Percentiles rank a stretch among this genome's conserved stretches.
Conservation (phyloP, 2,113 vertebrate species). For the Upupa epops region DNA sequence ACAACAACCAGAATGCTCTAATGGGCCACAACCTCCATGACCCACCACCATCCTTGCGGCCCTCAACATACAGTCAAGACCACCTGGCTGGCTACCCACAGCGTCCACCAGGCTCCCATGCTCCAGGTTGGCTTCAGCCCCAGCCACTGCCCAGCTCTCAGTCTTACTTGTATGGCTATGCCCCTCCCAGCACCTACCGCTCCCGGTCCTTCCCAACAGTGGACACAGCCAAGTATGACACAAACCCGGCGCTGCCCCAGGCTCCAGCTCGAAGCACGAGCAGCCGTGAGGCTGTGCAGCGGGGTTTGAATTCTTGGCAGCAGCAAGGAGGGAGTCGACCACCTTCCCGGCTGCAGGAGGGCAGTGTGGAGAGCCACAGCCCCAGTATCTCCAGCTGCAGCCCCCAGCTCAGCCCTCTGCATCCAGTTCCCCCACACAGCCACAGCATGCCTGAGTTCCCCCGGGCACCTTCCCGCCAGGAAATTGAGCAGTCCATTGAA, state of each 20-base stretch:
- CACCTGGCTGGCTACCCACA: constrained; percentile 73
- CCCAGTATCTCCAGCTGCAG: constrained; percentile 56
- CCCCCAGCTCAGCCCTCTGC: constrained; percentile 72
- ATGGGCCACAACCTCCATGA: constrained; percentile 49
- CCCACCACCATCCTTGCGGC: constrained; percentile 66
- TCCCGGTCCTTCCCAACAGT: constrained; percentile 86
- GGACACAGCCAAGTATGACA: constrained; percentile 38
- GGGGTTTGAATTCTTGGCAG: constrained; percentile 94
- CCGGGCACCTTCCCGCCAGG: constrained; percentile 84
- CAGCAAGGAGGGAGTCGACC: constrained; percentile 80
- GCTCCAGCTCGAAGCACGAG: constrained; percentile 91
- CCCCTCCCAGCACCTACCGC: constrained; percentile 77
- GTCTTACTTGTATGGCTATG: constrained; percentile 66
- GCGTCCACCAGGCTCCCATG: constrained; percentile 27
- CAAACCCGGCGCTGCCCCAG: constrained; percentile 65
- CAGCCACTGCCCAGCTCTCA: constrained; percentile 49
- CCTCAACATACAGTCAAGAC: constrained; percentile 81
- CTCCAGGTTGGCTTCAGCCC: constrained; percentile 66
- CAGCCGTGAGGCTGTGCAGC: constrained; percentile 94
- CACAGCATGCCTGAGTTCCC: constrained; percentile 91
- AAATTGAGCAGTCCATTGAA: constrained; percentile 96
- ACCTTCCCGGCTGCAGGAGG: constrained; percentile 73
- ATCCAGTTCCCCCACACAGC: constrained; percentile 66
- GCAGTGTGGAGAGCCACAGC: constrained; percentile 49
- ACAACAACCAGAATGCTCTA: constrained; percentile 62